Conservation (phyloP, 2,113 vertebrate species). For the Callospermophilus lateralis region DNA sequence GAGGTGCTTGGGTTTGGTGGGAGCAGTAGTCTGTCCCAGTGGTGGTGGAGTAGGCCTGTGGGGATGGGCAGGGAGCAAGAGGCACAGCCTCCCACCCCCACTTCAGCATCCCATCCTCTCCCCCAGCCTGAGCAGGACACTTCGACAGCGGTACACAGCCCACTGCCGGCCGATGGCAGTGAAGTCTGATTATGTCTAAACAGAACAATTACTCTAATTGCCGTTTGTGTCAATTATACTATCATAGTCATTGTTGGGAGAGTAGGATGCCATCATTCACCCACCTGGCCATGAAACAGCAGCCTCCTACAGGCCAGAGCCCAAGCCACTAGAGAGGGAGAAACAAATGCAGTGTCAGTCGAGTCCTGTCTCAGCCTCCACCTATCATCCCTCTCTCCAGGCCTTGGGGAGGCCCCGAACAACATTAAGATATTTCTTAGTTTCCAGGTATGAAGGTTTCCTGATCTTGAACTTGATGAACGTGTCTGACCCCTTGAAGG, state of each 20-base stretch:
- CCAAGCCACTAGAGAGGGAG: neutral
- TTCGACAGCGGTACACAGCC: neutral
- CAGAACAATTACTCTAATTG: constrained; percentile 77
- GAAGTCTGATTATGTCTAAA: constrained; percentile 56
- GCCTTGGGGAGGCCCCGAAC: neutral
- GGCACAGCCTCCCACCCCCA: accelerated
- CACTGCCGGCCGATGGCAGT: neutral
- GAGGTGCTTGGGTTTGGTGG: neutral
- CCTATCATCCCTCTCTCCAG: accelerated
- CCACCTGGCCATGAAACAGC: neutral
- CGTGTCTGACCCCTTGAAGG: neutral
- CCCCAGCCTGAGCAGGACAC: neutral
- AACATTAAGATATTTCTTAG: neutral
- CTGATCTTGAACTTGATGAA: no score
- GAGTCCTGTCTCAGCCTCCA: neutral
- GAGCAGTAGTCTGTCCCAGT: neutral
- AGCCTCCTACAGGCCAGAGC: neutral
- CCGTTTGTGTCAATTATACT: constrained; percentile 52
- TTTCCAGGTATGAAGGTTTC: neutral
- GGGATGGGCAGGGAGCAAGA: neutral
- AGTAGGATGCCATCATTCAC: constrained; percentile 30
- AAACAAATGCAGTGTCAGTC: neutral
- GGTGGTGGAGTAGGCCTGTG: neutral
- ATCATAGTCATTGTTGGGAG: constrained; percentile 43
- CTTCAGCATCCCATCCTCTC: accelerated